Evolutionary conservation across 2,888 invertebrate species (phyloP).

Genomic region (Dicycla oo): DNA sequence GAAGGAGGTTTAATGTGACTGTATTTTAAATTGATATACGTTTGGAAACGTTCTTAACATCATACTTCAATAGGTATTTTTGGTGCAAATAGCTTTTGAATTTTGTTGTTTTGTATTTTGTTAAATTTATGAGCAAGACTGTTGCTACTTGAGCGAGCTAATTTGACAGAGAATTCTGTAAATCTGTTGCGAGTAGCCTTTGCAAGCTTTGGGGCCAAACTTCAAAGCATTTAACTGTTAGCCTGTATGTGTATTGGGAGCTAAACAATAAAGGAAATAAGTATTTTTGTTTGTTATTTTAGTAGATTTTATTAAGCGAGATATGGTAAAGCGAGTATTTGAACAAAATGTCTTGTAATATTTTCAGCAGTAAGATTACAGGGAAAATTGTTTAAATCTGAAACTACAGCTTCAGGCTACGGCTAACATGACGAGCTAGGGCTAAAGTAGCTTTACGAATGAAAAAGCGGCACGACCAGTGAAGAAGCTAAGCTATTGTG

Average conservation of each 20-base stretch:
- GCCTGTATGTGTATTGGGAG: background rate
- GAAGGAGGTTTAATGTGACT: background rate
- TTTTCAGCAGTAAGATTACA: too few relatives aligned
- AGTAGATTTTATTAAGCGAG: background rate
- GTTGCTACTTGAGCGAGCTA: constrained; percentile 20
- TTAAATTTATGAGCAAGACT: background rate
- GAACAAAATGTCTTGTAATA: too few relatives aligned
- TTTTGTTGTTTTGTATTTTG: background rate
- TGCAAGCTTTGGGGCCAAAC: constrained; percentile 9
- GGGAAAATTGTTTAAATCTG: too few relatives aligned
- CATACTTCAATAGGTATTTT: background rate
- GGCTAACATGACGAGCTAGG: background rate
- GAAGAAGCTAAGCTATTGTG: too few relatives aligned
- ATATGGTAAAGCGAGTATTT: too few relatives aligned
- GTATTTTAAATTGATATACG: background rate
- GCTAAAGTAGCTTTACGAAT: constrained; percentile 33
- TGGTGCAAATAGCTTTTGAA: background rate
- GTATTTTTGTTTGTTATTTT: background rate
- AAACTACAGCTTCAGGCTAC: constrained; percentile 39
- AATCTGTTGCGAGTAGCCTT: constrained; percentile 38
- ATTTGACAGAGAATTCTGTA: constrained; percentile 34
- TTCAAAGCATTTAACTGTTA: constrained; percentile 13
- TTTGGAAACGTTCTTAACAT: too few relatives aligned
- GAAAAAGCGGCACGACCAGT: constrained; percentile 1
- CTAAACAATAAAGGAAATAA: background rate